phyloP scores from a whole-genome alignment of 2,113 vertebrate species.

The Talpa occidentalis region DNA sequence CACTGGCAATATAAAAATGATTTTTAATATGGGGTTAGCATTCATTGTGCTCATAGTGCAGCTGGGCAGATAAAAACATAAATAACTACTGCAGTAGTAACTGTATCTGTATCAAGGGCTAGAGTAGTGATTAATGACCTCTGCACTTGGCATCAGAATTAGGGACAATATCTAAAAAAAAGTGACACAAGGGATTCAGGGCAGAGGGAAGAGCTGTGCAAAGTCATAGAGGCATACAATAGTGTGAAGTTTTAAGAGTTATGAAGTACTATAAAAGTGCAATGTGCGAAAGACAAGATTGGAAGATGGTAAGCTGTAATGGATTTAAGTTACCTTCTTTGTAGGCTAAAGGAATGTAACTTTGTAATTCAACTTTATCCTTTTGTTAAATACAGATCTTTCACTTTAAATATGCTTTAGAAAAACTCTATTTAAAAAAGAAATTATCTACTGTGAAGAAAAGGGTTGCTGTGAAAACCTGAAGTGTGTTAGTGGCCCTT shows the following conservation, averaged over 20 bases:
- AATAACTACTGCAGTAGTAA: background rate
- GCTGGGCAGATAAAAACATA: background rate
- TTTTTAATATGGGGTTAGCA: background rate
- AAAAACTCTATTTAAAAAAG: background rate
- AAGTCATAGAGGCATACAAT: background rate
- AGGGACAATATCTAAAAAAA: background rate
- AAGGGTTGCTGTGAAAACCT: background rate
- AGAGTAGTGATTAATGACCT: background rate
- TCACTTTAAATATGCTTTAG: constrained; percentile 1
- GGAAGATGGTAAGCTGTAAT: background rate
- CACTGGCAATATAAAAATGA: background rate
- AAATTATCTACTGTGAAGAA: background rate
- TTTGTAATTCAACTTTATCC: background rate
- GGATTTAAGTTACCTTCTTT: background rate
- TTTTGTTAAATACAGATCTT: constrained; percentile 33
- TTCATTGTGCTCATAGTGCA: background rate
- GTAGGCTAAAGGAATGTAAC: background rate
- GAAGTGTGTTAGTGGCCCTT: background rate
- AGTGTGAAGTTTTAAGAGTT: background rate
- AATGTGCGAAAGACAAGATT: background rate
- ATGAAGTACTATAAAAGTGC: background rate
- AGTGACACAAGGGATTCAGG: background rate
- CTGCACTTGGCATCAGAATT: background rate
- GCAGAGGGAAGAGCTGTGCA: background rate
- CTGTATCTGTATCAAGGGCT: background rate